Base-by-base conservation (phyloP, 1,140 invertebrate species). In the Camponotus pennsylvanicus region DNA sequence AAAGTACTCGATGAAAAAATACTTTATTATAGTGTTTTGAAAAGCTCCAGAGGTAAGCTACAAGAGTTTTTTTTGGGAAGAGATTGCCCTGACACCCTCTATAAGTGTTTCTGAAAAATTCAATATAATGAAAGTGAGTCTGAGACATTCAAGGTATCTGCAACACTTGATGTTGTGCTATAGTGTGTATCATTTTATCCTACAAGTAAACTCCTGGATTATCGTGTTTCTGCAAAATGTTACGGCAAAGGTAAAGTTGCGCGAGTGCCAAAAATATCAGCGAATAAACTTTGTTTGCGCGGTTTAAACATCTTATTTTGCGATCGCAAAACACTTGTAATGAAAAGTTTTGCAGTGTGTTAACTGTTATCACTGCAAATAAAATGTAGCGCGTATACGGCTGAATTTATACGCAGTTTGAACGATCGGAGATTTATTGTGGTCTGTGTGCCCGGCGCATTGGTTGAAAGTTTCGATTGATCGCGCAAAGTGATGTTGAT, bases 401-500 rank as follows among this genome's bases (percentile, higher is more conserved):
- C n/a, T 61, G 42, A 83, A 83, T 73, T 83, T 45, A 42, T 73
- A 83, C 70, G 34, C 40, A 42, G 55, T 40, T 82, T 66, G 67
- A 82, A 71, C 55, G 15, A 61, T 42, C 40, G 52, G 8, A 73
- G 69, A 83, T 83, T 83, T 83, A 83, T 73, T 61, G 69, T 73
- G 40, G 40, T 49, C 40, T 32, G 69, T 32, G 69, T 42, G 40
- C 55, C 34, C 18, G 3, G 18, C 13, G 52, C 11, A 13, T 52
- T 49, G 71, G 79, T 73, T 61, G 40, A 42, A 73, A 73, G 79
- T 83, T 83, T 83, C 79, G 69, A 83, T 83, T 73, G 69, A 83
- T 83, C 69, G 69, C 27, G 27, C 52, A 34, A 83, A 83, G 79
- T 83, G 69, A 83, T 83, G 79, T 83, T 83, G 69, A 73, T 83